A percentile compares a stretch with the other conserved stretches of the same genome.
phyloP scores from a whole-genome alignment of 2,797 vertebrate species.

The Apodemus agrarius region DNA sequence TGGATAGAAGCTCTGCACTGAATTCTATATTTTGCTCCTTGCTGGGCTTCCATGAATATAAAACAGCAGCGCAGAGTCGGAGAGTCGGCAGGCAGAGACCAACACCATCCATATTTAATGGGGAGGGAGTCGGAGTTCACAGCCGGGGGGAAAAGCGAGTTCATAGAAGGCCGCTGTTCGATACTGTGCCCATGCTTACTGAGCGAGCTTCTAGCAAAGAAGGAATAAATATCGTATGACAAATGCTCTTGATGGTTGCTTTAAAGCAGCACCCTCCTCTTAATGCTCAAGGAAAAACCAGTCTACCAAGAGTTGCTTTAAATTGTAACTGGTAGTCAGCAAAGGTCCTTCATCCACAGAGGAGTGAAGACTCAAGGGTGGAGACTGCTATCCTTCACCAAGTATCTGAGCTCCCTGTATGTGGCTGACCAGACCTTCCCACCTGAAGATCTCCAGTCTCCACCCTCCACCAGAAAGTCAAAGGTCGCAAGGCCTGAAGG shows the following conservation, averaged over 20 bases:
- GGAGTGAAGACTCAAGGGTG: not conserved
- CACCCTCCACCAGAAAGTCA: not conserved
- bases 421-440: not conserved
- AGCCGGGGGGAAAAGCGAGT: not conserved
- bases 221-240: slow-evolving; percentile 42
- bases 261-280: slow-evolving; percentile 46
- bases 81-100: slow-evolving; percentile 68
- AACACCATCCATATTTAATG: slow-evolving; percentile 79
- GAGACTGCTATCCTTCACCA: not conserved
- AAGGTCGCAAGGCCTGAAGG: not conserved
- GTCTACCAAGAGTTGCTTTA: not conserved
- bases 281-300: not conserved
- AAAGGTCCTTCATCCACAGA: not conserved
- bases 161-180: slow-evolving; percentile 61
- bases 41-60: slow-evolving; percentile 78
- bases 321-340: not conserved
- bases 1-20: slow-evolving; percentile 54
- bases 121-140: slow-evolving; percentile 60
- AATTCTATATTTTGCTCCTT: slow-evolving; percentile 77
- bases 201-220: slow-evolving; percentile 48
- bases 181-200: slow-evolving; percentile 51
- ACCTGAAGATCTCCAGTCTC: not conserved
- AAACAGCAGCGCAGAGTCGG: slow-evolving; percentile 67
- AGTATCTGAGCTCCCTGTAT: not conserved
- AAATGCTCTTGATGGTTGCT: not conserved